Base-by-base conservation (phyloP, 2,113 vertebrate genomes). In the Stegostoma tigrinum region DNA sequence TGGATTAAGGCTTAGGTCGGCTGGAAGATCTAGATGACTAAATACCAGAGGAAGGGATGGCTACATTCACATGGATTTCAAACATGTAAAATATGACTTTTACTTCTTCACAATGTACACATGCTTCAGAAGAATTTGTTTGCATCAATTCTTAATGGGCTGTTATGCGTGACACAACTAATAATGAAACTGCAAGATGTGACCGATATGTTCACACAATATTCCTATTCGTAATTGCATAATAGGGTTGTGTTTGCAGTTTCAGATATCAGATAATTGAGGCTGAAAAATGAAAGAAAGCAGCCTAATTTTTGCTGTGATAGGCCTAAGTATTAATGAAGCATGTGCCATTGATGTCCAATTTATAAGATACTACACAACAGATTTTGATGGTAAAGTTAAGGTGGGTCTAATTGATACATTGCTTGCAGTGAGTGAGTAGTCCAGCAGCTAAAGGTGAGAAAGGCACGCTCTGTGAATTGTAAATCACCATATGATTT, bases 81-180 rank as follows among this genome's bases (percentile, higher is more conserved):
- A 52, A 19, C 38, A 52, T 95, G 94, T 72, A 68, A 95, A 75
- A 52, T 72, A 72, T 45, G 94, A 95, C 68, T 75, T 95, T 75
- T 72, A 95, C 66, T 70, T 72, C 67, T 48, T 95, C 24, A 70
- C 68, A 61, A 24, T 52, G 68, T 45, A 72, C 67, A 72, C 67
- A 72, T 52, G 67, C 67, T 95, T 52, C 45, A 72, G 94, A 48
- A 95, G 94, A 72, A 95, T 52, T 95, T 94, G 67, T 94, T 94
- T 72, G 45, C 67, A 95, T 95, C 52, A 95, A 48, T 95, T 95
- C 94, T 72, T 52, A 95, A 95, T 95, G 24, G 87, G 27, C 68
- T 70, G 21, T 52, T 72, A 52, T 95, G 94, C 66, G 94, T 95
- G 94, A 95, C 45, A 95, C 24, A 34, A 95, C 67, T 95, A 48